Evolutionary conservation across 2,113 vertebrate genomes (phyloP), one percentile per base, ranked within the genome.

Genomic region (Bubo blakistoni): DNA sequence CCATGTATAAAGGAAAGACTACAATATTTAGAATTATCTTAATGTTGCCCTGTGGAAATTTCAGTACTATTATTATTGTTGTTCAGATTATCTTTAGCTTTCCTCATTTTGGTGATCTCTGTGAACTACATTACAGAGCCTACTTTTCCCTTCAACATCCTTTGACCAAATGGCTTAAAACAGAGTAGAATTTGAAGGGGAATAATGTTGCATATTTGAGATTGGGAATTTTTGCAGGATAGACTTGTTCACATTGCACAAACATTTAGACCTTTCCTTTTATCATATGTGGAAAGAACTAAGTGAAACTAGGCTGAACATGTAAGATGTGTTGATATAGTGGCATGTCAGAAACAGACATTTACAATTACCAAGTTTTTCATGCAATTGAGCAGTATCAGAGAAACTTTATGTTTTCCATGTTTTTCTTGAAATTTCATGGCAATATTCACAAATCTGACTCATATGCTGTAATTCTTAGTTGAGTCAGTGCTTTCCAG

Each of bases 401-500:
- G 54, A 81, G 52, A 94, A 93, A 63, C 29, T 66, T 81, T 25
- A 49, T 4, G 5, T 63, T 92, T 81, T 40, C 57, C 22, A 72
- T 62, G 57, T 30, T 92, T 93, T 97, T 92, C 42, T 87, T 96
- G 77, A 95, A 55, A 90, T 94, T 92, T 97, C 90, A 95, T 78
- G 36, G 69, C 65, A 96, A 83, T 94, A 88, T 61, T 76, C 90
- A 95, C 81, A 91, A 93, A 95, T 92, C 79, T 93, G 32, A 79
- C 57, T 81, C 20, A 90, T 93, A 94, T 95, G 71, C 52, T 94
- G 36, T 95, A 96, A 77, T 82, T 94, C 58, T 88, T 94, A 88
- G 36, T 74, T 94, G 84, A 93, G n/a, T 93, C 92, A 84, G 55
- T 94, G 83, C 58, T 94, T 85, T 93, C 69, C 80, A 88, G 92